Percentiles rank a stretch among this genome's conserved stretches.
phyloP scores from a whole-genome alignment of 2,888 invertebrate genomes.

The Meliscaeva auricollis region DNA sequence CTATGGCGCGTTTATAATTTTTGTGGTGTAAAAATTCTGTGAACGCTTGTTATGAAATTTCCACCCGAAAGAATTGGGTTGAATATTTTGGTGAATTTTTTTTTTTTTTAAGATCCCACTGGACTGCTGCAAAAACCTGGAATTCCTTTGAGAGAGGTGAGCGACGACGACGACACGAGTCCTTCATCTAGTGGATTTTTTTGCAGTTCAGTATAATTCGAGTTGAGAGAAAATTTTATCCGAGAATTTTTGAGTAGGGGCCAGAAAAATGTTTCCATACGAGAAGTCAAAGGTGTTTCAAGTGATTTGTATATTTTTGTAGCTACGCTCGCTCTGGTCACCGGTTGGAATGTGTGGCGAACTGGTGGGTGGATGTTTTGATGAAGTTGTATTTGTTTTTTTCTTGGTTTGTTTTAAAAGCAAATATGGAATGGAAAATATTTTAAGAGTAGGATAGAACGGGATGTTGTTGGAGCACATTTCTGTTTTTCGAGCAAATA shows the following conservation, averaged over 20 bases:
- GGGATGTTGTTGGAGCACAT: not conserved
- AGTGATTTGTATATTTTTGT: conserved; percentile 55
- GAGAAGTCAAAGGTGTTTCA: conserved; percentile 69
- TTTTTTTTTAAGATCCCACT: conserved; percentile 22
- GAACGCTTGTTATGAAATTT: conserved; percentile 59
- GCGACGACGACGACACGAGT: conserved; percentile 23
- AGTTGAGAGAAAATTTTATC: conserved; percentile 10
- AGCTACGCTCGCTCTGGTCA: conserved; percentile 34
- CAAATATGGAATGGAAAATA: not conserved
- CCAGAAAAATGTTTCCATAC: conserved; percentile 57
- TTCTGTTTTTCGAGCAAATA: not conserved
- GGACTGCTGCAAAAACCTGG: conserved; percentile 51
- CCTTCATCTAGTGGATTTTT: conserved; percentile 25
- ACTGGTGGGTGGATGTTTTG: conserved; percentile 24
- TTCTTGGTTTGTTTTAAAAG: not conserved
- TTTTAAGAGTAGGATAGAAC: not conserved
- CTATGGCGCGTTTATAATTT: conserved; percentile 63
- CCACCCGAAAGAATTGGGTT: conserved; percentile 65
- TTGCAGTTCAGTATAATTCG: not conserved
- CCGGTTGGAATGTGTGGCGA: conserved; percentile 24
- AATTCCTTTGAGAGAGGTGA: conserved; percentile 68
- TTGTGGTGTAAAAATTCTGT: conserved; percentile 61
- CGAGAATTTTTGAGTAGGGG: not conserved
- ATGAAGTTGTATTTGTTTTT: conserved; percentile 49
- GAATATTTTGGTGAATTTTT: conserved; percentile 20